Evolutionary conservation across 2,888 invertebrate species (phyloP).

Genomic region (Drosophila pseudotakahashii): DNA sequence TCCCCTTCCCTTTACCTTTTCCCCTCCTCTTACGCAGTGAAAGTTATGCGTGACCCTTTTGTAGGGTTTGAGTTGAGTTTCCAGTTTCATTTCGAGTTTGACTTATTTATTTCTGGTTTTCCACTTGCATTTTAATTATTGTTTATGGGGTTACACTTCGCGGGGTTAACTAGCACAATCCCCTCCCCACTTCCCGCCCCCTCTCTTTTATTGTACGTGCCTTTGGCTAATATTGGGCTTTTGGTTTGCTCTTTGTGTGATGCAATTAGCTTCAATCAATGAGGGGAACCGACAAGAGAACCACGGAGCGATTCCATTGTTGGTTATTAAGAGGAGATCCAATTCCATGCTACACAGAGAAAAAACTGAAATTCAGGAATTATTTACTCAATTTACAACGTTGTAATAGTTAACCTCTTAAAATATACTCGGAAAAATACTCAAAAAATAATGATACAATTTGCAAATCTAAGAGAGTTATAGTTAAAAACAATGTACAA

Average conservation of each 20-base stretch:
- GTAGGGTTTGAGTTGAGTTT: slow-evolving; percentile 24
- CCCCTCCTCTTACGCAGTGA: slow-evolving; percentile 32
- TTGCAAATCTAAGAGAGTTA: no score
- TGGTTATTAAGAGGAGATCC: slow-evolving; percentile 17
- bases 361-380: neutral
- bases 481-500: no score
- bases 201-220: slow-evolving; percentile 44
- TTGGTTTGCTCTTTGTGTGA: slow-evolving; percentile 43
- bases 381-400: no score
- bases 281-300: slow-evolving; percentile 51
- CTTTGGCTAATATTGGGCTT: slow-evolving; percentile 24
- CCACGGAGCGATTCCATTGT: slow-evolving; percentile 49
- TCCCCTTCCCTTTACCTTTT: slow-evolving; percentile 2
- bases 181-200: neutral
- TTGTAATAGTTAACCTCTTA: no score
- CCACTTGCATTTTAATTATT: slow-evolving; percentile 48
- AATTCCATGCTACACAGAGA: neutral
- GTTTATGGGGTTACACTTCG: slow-evolving; percentile 29
- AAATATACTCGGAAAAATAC: no score
- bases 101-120: slow-evolving; percentile 39
- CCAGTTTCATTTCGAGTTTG: slow-evolving; percentile 13
- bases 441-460: no score
- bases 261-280: slow-evolving; percentile 75
- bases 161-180: slow-evolving; percentile 46
- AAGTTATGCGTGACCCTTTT: slow-evolving; percentile 46